phyloP scores from a whole-genome alignment of 2,888 invertebrate species.

The Ormyrus nitidulus region DNA sequence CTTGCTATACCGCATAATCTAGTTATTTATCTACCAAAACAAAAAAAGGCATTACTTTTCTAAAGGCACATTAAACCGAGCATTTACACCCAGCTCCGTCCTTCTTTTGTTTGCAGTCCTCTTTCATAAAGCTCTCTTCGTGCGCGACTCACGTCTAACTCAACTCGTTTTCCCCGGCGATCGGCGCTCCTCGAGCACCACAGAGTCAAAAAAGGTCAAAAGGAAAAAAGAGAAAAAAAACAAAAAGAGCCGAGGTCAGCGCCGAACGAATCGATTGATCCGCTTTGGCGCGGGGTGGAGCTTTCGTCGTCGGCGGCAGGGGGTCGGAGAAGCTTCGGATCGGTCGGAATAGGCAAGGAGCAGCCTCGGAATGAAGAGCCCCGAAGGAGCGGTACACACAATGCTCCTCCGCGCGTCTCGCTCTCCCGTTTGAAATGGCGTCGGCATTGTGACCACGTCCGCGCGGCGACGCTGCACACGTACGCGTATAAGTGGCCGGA shows the following conservation, averaged over 20 bases:
- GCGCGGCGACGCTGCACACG: background rate
- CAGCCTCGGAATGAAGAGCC: background rate
- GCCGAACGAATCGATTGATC: constrained; percentile 21
- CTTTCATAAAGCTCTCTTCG: constrained; percentile 4
- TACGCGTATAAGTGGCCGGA: background rate
- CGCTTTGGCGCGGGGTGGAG: background rate
- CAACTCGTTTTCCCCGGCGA: constrained; percentile 18
- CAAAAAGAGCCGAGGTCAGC: constrained; percentile 11
- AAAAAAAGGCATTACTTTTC: too few relatives aligned
- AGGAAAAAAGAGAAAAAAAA: background rate
- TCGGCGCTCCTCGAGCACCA: too few relatives aligned
- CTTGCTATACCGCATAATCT: too few relatives aligned
- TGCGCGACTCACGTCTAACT: constrained; percentile 3
- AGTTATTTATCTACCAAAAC: too few relatives aligned
- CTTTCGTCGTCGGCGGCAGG: background rate
- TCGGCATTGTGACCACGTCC: constrained; percentile 18
- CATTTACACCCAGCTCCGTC: too few relatives aligned
- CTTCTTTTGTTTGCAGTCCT: background rate
- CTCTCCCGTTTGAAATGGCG: constrained; percentile 26
- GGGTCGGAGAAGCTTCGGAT: background rate
- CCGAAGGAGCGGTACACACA: background rate
- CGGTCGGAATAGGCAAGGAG: constrained; percentile 20
- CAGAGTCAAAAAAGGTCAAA: background rate
- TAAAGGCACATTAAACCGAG: too few relatives aligned
- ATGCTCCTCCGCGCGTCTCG: background rate